phyloP scores from a whole-genome alignment of 2,113 vertebrate genomes.

The Spizaetus ornatus region DNA sequence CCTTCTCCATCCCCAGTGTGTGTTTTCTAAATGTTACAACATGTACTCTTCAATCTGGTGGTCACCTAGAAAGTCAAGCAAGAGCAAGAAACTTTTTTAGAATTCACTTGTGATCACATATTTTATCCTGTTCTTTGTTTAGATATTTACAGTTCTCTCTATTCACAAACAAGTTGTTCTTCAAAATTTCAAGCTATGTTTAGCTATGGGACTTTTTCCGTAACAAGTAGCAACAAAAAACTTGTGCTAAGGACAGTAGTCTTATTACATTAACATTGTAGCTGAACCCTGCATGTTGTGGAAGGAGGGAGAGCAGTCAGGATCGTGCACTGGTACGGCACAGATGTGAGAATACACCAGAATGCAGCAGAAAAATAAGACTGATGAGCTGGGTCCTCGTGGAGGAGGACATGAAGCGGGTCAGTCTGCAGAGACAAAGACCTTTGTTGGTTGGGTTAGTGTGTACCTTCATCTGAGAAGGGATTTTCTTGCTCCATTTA shows the following conservation, averaged over 20 bases:
- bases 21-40: conserved; percentile 29
- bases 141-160: neutral
- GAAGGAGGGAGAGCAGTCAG: neutral
- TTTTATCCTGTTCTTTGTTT: neutral
- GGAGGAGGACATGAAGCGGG: neutral
- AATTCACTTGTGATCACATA: neutral
- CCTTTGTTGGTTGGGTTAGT: neutral
- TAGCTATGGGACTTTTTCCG: neutral
- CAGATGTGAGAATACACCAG: neutral
- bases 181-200: neutral
- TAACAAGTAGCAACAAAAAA: neutral
- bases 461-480: neutral
- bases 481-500: neutral
- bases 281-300: neutral
- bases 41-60: conserved; percentile 49
- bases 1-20: neutral
- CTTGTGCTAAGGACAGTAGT: neutral
- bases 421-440: neutral
- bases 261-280: neutral
- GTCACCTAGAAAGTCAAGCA: neutral
- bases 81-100: neutral
- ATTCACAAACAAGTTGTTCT: neutral
- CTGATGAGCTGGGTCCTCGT: neutral
- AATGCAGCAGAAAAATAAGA: neutral
- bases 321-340: accelerated